These are phyloP conservation scores for Drosophila saltans DNA, from an alignment of 1,140 invertebrate species.

Conservation along the genomic window DNA sequence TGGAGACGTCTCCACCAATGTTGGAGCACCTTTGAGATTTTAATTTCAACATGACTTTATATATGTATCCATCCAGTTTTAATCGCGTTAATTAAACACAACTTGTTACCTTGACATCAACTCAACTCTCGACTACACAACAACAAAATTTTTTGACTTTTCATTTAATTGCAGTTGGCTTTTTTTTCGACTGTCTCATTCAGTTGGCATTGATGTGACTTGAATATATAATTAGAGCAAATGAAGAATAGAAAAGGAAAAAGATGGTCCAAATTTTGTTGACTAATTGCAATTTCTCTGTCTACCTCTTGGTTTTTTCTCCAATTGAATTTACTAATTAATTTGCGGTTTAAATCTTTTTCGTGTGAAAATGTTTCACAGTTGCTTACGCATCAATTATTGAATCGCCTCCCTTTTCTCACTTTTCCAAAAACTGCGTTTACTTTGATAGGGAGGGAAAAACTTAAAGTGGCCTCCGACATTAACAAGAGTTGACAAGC, in stretches of 20 bases:
- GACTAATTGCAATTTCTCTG: constrained; percentile 54
- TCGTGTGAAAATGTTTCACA: constrained; percentile 27
- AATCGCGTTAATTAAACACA: constrained; percentile 79
- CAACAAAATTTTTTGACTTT: constrained; percentile 42
- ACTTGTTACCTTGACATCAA: constrained; percentile 66
- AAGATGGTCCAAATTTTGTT: constrained; percentile 11
- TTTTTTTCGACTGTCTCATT: constrained; percentile 58
- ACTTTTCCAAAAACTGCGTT: not conserved
- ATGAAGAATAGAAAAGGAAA: not conserved
- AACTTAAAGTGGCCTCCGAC: constrained; percentile 48
- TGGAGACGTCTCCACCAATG: constrained; percentile 11
- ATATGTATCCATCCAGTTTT: constrained; percentile 29
- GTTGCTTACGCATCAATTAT: constrained; percentile 52
- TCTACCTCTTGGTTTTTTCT: not conserved
- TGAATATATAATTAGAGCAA: constrained; percentile 53
- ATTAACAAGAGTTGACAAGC: constrained; percentile 73
- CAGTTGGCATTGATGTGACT: constrained; percentile 25
- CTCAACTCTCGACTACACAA: constrained; percentile 26
- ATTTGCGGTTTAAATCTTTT: constrained; percentile 53
- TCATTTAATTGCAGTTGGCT: constrained; percentile 61
- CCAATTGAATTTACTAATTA: constrained; percentile 60
- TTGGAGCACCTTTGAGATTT: constrained; percentile 53
- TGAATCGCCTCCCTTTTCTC: constrained; percentile 25
- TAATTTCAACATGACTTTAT: constrained; percentile 13
- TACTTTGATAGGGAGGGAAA: constrained; percentile 10